Evolutionary conservation across 1,140 invertebrate species (phyloP).

Genomic region (Antheraea mylitta): DNA sequence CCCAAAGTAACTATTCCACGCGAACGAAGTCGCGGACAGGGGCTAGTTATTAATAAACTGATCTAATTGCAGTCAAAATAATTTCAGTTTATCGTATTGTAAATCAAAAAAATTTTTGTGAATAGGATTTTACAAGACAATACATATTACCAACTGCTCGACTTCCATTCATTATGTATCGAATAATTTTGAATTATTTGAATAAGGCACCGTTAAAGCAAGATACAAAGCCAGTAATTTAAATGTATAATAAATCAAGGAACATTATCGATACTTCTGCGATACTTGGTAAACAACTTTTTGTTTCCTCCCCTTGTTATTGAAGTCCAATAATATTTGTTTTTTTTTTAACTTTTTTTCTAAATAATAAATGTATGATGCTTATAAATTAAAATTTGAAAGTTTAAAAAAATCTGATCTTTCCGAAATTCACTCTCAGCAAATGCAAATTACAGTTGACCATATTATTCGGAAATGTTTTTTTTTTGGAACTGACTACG

Average conservation of each 20-base stretch:
- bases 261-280: not conserved
- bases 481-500: too few relatives aligned
- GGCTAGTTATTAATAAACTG: not conserved
- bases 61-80: not conserved
- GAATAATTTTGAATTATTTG: not conserved
- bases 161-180: too few relatives aligned
- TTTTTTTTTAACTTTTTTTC: not conserved
- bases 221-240: not conserved
- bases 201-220: not conserved
- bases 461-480: too few relatives aligned
- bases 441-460: too few relatives aligned
- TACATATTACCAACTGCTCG: not conserved
- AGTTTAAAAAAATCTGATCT: too few relatives aligned
- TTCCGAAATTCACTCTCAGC: too few relatives aligned
- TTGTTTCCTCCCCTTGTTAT: not conserved
- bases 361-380: not conserved
- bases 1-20: too few relatives aligned
- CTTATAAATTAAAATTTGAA: not conserved
- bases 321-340: not conserved
- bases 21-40: too few relatives aligned
- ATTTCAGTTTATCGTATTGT: not conserved
- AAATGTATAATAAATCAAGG: not conserved
- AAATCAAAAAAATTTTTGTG: not conserved
- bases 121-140: not conserved
- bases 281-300: constrained; percentile 1